Conservation (phyloP, 2,888 invertebrate genomes). For the Dasypolia templi region DNA sequence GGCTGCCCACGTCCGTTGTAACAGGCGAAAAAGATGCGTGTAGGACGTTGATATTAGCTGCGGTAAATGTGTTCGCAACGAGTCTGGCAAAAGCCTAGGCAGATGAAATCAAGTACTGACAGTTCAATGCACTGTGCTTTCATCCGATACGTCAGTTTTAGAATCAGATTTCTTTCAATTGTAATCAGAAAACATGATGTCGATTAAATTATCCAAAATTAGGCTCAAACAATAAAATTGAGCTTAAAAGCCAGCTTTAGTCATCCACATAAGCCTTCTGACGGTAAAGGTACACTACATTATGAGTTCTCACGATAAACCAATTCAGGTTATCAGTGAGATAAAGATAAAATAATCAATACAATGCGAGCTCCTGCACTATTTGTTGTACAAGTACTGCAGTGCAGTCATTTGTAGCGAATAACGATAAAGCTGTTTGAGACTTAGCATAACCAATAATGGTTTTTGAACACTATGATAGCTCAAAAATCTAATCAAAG, state of each 20-base stretch:
- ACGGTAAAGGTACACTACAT: slow-evolving; percentile 11
- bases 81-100: too few species aligned
- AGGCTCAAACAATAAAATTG: slow-evolving; percentile 7
- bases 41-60: too few species aligned
- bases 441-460: slow-evolving; percentile 9
- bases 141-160: too few species aligned
- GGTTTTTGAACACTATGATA: slow-evolving; percentile 2
- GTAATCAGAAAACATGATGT: too few species aligned
- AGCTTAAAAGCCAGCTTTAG: slow-evolving; percentile 2
- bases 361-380: slow-evolving; percentile 29
- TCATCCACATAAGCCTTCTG: slow-evolving; percentile 24
- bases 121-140: too few species aligned
- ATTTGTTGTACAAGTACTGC: background rate
- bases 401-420: slow-evolving; percentile 14
- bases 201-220: too few species aligned
- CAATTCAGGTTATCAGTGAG: slow-evolving; percentile 54
- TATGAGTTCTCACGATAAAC: slow-evolving; percentile 44
- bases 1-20: too few species aligned
- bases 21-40: too few species aligned
- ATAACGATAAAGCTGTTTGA: slow-evolving; percentile 36
- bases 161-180: too few species aligned
- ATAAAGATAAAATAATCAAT: slow-evolving; percentile 63
- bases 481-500: background rate
- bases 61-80: too few species aligned
- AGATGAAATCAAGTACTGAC: too few species aligned